These are phyloP conservation scores for Lycodopsis pacificus DNA, from an alignment of 2,797 vertebrate genomes.

Conservation along the genomic window DNA sequence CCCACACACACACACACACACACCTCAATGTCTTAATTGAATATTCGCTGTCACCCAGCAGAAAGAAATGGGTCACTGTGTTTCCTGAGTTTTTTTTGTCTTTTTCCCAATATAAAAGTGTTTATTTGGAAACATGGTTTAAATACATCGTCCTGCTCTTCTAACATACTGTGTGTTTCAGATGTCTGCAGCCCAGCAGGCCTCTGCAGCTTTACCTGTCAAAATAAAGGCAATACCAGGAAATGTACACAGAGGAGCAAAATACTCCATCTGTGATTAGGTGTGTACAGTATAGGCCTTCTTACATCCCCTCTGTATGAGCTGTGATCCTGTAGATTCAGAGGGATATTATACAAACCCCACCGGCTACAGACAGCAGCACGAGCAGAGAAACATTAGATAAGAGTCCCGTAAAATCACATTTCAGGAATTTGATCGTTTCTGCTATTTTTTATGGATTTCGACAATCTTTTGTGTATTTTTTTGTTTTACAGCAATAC, in stretches of 20 bases:
- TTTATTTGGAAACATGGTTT: constrained; percentile 80
- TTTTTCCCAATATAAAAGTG: constrained; percentile 72
- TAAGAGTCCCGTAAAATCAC: neutral
- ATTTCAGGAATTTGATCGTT: neutral
- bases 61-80: constrained; percentile 36
- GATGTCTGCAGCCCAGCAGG: constrained; percentile 8
- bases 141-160: constrained; percentile 44
- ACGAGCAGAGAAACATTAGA: neutral
- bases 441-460: neutral
- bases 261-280: neutral
- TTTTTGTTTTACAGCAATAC: neutral
- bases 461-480: neutral
- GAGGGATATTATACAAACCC: neutral
- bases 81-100: constrained; percentile 5
- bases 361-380: neutral
- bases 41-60: constrained; percentile 5
- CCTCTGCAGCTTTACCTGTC: constrained; percentile 12
- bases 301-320: neutral
- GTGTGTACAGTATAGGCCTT: neutral
- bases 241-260: neutral
- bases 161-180: constrained; percentile 17
- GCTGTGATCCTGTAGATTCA: neutral
- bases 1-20: neutral
- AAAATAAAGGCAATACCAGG: constrained; percentile 10
- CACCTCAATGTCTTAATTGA: constrained; percentile 43